phyloP scores from a whole-genome alignment of 1,140 invertebrate genomes.

The Eumeta japonica region DNA sequence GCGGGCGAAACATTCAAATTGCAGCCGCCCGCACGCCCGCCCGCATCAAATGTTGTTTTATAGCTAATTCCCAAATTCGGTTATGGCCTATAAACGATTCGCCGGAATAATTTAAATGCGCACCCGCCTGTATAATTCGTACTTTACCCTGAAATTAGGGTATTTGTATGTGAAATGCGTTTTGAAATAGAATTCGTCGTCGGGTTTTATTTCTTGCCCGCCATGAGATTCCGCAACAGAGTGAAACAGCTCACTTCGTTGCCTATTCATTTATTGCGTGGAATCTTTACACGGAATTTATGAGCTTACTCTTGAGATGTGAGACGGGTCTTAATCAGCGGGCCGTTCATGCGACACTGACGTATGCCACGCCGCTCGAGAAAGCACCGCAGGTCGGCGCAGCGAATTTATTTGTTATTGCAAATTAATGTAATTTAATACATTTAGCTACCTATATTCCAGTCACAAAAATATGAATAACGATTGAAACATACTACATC shows the following conservation, averaged over 20 bases:
- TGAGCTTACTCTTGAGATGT: slow-evolving; percentile 9
- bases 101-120: slow-evolving; percentile 57
- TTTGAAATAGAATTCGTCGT: slow-evolving; percentile 47
- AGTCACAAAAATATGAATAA: no score
- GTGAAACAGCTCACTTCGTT: slow-evolving; percentile 15
- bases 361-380: no score
- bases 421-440: no score
- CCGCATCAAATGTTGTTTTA: slow-evolving; percentile 58
- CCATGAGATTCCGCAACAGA: slow-evolving; percentile 14
- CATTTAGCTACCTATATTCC: no score
- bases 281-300: slow-evolving; percentile 3
- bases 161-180: slow-evolving; percentile 58
- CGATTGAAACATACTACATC: no score
- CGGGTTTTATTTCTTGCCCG: slow-evolving; percentile 37
- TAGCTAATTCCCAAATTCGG: slow-evolving; percentile 58
- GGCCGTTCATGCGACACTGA: no score
- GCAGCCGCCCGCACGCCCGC: slow-evolving; percentile 37
- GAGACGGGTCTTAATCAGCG: neutral
- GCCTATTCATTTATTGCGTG: slow-evolving; percentile 8
- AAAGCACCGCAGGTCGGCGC: no score
- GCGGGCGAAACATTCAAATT: slow-evolving; percentile 53
- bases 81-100: slow-evolving; percentile 59
- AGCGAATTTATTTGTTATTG: no score
- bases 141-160: slow-evolving; percentile 54
- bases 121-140: slow-evolving; percentile 52